Evolutionary conservation across 2,888 invertebrate species (phyloP).

Genomic region (Drosophila tripunctata): DNA sequence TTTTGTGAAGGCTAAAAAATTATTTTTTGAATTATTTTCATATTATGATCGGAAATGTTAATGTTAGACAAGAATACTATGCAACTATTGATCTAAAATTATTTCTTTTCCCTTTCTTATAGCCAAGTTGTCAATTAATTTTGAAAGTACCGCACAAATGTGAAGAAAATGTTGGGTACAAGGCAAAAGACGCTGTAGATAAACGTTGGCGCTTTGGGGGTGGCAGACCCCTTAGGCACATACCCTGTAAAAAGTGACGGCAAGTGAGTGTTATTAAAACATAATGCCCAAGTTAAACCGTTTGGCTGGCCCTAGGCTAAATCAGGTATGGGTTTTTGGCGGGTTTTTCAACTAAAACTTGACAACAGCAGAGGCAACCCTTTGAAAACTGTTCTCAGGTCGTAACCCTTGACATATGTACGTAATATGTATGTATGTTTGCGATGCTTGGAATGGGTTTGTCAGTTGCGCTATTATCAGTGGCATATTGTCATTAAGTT

Average conservation of each 20-base stretch:
- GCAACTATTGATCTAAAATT: no score
- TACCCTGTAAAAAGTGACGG: neutral
- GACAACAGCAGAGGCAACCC: slow-evolving; percentile 40
- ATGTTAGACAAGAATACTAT: no score
- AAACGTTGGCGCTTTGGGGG: slow-evolving; percentile 20
- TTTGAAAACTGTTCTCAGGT: slow-evolving; percentile 35
- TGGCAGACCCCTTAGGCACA: slow-evolving; percentile 1
- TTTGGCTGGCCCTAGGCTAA: slow-evolving; percentile 26
- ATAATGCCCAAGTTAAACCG: slow-evolving; percentile 55
- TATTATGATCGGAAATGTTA: no score
- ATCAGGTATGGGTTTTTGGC: slow-evolving; percentile 21
- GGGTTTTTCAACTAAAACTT: slow-evolving; percentile 10
- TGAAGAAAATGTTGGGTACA: slow-evolving; percentile 11
- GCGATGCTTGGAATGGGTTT: no score
- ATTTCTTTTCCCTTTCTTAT: neutral
- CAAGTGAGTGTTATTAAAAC: slow-evolving; percentile 41
- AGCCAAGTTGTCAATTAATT: neutral
- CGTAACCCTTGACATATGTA: slow-evolving; percentile 59
- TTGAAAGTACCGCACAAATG: slow-evolving; percentile 1
- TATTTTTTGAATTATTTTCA: no score
- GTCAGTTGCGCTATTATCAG: slow-evolving; percentile 48
- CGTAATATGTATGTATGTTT: neutral
- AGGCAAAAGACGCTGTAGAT: slow-evolving; percentile 19
- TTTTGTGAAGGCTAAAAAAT: no score
- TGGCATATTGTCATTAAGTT: slow-evolving; percentile 70